Evolutionary conservation across 2,888 invertebrate genomes (phyloP).

Genomic region (Cetonia aurata): DNA sequence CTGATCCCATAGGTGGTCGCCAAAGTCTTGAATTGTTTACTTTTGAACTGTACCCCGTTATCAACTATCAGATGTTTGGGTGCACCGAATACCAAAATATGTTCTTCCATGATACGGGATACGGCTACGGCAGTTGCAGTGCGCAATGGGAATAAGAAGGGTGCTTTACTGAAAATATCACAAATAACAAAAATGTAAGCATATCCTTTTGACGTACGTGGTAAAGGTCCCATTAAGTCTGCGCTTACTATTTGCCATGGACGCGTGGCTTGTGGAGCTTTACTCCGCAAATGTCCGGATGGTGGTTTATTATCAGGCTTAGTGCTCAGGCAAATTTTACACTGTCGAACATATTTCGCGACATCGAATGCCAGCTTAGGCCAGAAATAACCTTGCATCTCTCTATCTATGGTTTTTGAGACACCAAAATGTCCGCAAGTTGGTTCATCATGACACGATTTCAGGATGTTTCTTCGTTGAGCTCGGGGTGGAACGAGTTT

Average conservation of each 20-base stretch:
- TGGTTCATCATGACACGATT: constrained; percentile 46
- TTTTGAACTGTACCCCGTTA: constrained; percentile 54
- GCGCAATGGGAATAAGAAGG: constrained; percentile 50
- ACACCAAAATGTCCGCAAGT: constrained; percentile 51
- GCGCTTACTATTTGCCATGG: constrained; percentile 47
- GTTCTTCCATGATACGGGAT: constrained; percentile 49
- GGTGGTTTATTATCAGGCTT: constrained; percentile 50
- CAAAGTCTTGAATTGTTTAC: constrained; percentile 42
- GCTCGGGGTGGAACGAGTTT: too few relatives aligned
- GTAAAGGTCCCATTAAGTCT: constrained; percentile 49
- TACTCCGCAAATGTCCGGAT: constrained; percentile 48
- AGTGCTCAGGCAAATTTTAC: constrained; percentile 47
- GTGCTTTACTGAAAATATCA: constrained; percentile 52
- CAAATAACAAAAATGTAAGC: constrained; percentile 46
- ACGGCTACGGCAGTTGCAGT: constrained; percentile 44
- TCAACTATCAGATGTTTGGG: constrained; percentile 52
- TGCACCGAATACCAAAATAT: constrained; percentile 53
- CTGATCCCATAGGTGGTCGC: constrained; percentile 46
- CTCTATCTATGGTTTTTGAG: constrained; percentile 48
- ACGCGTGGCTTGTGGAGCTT: constrained; percentile 26
- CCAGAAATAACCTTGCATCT: constrained; percentile 51
- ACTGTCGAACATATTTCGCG: constrained; percentile 48
- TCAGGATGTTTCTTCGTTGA: too few relatives aligned
- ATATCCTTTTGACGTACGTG: constrained; percentile 27
- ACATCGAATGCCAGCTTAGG: constrained; percentile 51